A percentile compares a stretch with the other conserved stretches of the same genome.
Evolutionary conservation across 2,113 vertebrate genomes (phyloP).

Genomic region (Melanocharis versteri): DNA sequence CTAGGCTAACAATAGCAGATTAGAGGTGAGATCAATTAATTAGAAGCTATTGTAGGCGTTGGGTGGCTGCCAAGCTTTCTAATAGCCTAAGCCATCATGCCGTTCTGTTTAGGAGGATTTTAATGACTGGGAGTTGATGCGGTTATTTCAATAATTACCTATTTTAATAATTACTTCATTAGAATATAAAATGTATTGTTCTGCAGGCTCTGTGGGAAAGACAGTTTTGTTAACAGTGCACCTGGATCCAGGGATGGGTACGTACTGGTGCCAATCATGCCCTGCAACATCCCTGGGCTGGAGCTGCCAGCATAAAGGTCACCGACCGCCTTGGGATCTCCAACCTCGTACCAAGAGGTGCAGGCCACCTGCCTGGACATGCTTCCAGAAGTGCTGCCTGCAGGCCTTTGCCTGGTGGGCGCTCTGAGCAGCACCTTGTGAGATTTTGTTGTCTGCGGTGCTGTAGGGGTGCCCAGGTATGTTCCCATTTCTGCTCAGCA

Average conservation of each 20-base stretch:
- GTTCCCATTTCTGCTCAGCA: not conserved
- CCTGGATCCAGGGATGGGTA: not conserved
- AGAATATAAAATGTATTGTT: conserved; percentile 76
- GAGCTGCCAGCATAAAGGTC: not conserved
- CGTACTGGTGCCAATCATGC: accelerated
- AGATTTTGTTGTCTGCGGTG: not conserved
- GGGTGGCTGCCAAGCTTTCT: conserved; percentile 83
- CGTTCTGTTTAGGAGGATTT: conserved; percentile 79
- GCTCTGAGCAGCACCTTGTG: not conserved
- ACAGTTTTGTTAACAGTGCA: conserved; percentile 30
- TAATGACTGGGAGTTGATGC: conserved; percentile 83
- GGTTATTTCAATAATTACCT: conserved; percentile 84
- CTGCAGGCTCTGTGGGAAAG: conserved; percentile 44
- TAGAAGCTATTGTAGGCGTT: conserved; percentile 83
- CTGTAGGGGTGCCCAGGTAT: not conserved
- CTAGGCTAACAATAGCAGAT: conserved; percentile 85
- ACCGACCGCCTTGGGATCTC: accelerated
- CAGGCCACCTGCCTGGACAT: not conserved
- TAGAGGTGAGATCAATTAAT: conserved; percentile 89
- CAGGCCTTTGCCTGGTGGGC: not conserved
- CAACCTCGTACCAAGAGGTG: not conserved
- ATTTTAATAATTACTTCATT: conserved; percentile 85
- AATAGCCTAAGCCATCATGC: conserved; percentile 80
- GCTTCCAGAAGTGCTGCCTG: not conserved
- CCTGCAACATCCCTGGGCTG: not conserved